Conservation (phyloP, 2,888 invertebrate species). For the Lycaena phlaeas region DNA sequence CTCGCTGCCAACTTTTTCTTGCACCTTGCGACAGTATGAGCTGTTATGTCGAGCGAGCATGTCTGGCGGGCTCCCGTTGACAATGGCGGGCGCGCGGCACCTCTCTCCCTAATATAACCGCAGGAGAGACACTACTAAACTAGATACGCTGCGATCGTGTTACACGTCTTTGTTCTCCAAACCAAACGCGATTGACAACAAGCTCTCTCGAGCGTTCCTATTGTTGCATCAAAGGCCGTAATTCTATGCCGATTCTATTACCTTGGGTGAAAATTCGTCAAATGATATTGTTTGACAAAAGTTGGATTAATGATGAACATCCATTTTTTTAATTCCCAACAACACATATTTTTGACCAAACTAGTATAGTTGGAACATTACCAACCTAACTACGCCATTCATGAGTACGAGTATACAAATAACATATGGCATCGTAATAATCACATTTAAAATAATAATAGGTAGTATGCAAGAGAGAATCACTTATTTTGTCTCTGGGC, state of each 20-base stretch:
- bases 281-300: no score
- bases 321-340: no score
- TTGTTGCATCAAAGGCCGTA: background rate
- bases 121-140: background rate
- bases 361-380: no score
- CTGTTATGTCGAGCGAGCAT: slow-evolving; percentile 40
- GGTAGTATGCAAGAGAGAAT: no score
- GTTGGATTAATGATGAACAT: no score
- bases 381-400: no score
- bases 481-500: no score
- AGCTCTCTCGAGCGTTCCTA: background rate
- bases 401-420: no score
- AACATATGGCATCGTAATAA: no score
- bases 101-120: background rate
- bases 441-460: no score
- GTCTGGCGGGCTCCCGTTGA: background rate
- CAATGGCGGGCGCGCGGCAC: background rate
- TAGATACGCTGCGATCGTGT: background rate
- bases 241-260: background rate
- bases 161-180: background rate
- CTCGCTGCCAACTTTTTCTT: slow-evolving; percentile 41
- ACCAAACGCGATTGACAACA: background rate
- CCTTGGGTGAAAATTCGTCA: no score
- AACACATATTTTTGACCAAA: no score
- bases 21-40: slow-evolving; percentile 41